A percentile compares a stretch with the other conserved stretches of the same genome.
These are phyloP conservation scores for Malthinus seriepunctatus DNA, from an alignment of 2,888 invertebrate genomes.

Conservation along the genomic window DNA sequence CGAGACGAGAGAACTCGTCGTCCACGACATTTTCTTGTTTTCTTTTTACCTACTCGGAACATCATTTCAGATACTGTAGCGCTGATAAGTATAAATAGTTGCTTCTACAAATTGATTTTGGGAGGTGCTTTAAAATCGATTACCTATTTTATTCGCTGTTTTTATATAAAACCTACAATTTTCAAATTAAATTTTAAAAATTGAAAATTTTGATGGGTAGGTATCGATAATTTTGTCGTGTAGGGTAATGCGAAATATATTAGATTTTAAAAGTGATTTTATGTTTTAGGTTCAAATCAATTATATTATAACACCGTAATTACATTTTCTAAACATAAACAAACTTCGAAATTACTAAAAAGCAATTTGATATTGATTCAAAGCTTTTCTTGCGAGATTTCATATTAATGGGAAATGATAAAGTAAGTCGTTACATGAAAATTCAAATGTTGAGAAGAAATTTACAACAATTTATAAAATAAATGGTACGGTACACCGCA, in stretches of 20 bases:
- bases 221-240: too few relatives aligned
- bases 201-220: constrained; percentile 4
- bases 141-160: constrained; percentile 15
- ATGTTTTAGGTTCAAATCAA: background rate
- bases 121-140: constrained; percentile 32
- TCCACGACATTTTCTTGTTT: constrained; percentile 35
- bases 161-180: constrained; percentile 9
- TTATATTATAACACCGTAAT: background rate
- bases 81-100: constrained; percentile 39
- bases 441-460: too few relatives aligned
- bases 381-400: too few relatives aligned
- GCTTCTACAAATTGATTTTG: constrained; percentile 38
- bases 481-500: too few relatives aligned
- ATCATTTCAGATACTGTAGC: constrained; percentile 37
- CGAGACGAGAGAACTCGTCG: constrained; percentile 37
- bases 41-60: constrained; percentile 34
- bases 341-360: background rate
- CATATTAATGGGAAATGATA: too few relatives aligned
- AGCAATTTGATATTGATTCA: too few relatives aligned
- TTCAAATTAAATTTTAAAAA: constrained; percentile 13
- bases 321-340: background rate
- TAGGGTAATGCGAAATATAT: too few relatives aligned
- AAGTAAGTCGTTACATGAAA: too few relatives aligned
- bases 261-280: too few relatives aligned
- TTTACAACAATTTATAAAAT: too few relatives aligned